Base-by-base conservation (phyloP, 2,797 vertebrate species). In the Melanotaenia boesemani region DNA sequence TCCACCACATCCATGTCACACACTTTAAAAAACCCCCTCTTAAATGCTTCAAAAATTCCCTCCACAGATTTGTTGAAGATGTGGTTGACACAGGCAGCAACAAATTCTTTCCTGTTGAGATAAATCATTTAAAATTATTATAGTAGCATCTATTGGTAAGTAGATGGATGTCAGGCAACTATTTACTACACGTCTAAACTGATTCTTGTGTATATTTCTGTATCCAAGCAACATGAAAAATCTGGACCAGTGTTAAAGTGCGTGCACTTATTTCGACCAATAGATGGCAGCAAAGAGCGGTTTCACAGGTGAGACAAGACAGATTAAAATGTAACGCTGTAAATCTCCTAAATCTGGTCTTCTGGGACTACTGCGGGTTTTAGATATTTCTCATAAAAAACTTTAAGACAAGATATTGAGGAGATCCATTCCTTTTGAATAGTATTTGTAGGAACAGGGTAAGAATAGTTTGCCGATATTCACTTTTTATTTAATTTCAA, bases 11-110 rank as follows among this genome's bases (percentile, higher is more conserved):
- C 91, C 12, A 93, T 91, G 60, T 96, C 92, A 84, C 98, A 99
- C 26, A 97, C 97, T 88, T 97, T 98, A 90, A 97, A 96, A 93
- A 99, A 99, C 28, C 98, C 98, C 74, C 86, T 93, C 85, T 92
- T 94, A 91, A 99, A 99, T 69, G 92, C 95, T 55, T 93, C 92
- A 73, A 97, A 99, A 60, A 95, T 90, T 26, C 89, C 83, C 84
- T 95, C 95, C 92, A 98, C 97, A 0, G 98, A 99, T 76, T 90
- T 95, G 90, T 94, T 97, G 91, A 98, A 96, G 86, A 92, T 92
- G 22, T 97, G 95, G 91, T 98, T 89, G 86, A 97, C 91, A 52
- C 93, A 97, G 0, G 95, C 92, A 52, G 91, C 91, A 30, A 97
- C 95, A 84, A 96, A 98, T 70, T 95, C 90, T 74, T 95, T 95